Evolutionary conservation across 2,113 vertebrate genomes (phyloP), one percentile per base, ranked within the genome.

Genomic region (Harpagus bidentatus): DNA sequence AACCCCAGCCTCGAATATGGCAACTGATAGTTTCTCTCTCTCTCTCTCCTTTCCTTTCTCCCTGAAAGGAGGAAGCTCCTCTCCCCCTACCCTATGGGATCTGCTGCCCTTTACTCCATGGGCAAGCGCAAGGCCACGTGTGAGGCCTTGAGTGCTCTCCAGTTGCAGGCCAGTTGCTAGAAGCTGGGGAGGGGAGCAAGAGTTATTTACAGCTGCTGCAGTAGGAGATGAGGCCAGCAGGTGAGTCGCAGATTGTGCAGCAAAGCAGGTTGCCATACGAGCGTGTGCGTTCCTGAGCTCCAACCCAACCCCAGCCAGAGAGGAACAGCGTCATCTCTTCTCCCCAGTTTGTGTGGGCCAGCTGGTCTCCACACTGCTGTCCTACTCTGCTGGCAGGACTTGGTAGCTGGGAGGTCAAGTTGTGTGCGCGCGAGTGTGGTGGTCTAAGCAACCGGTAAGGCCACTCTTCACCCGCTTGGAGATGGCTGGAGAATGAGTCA

Each of bases 381-480:
- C 31, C 29, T 79, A 23, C 42, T 87, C 50, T 59, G 47, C 16
- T 61, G 56, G 32, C 28, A 36, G 52, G 34, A 66, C 56, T 43
- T 84, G 55, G 69, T 78, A 66, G 55, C n/a, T 86, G 38, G 22
- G 29, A 82, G 50, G 38, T 59, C 43, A 84, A 82, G 70, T 50
- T 50, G 14, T 74, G 34, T 10, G 28, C 2, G 1, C 3, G 2
- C 14, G 40, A 29, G 16, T 66, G 47, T 3, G 5, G 47, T 3
- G 5, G 28, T 74, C 65, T 42, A 45, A 88, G 45, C 28, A 78
- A 70, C 18, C 25, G 0, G 0, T 78, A 40, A 78, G 19, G 63
- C 28, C 19, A 14, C 50, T 90, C 31, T 74, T 84, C 11, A 50
- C 22, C 47, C 1, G 1, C 52, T 63, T 31, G 45, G 72, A 88